Evolutionary conservation across 1,140 invertebrate species (phyloP).

Genomic region (Nixonia krombeini): DNA sequence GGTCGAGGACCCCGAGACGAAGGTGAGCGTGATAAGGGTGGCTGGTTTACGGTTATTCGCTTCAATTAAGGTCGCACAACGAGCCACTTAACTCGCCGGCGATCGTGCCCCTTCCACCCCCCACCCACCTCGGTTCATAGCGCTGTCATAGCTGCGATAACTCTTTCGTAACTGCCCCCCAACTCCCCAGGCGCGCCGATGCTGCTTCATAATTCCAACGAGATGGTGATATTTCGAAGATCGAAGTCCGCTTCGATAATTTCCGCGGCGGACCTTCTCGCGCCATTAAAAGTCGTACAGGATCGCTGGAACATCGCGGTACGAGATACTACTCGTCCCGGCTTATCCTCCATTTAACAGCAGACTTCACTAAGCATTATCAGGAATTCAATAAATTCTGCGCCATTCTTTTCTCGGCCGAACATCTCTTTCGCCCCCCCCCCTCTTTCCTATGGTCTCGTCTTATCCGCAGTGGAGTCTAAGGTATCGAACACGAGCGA

Average conservation of each 20-base stretch:
- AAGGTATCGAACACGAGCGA: not conserved
- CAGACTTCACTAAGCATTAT: not conserved
- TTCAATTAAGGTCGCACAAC: constrained; percentile 53
- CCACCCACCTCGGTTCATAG: not conserved
- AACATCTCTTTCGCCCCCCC: not conserved
- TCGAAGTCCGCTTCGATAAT: no score
- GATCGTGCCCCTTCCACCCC: constrained; percentile 13
- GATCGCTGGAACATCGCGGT: no score
- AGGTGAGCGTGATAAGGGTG: constrained; percentile 37
- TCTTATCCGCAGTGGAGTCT: not conserved
- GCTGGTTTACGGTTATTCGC: constrained; percentile 49
- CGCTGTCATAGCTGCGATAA: not conserved
- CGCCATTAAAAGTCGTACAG: not conserved
- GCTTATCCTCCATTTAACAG: not conserved
- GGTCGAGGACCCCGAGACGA: constrained; percentile 8
- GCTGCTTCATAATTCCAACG: no score
- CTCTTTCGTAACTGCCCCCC: no score
- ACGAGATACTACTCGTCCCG: no score
- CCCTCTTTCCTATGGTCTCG: not conserved
- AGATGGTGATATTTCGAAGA: no score
- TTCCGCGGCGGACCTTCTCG: no score
- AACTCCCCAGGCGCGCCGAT: no score
- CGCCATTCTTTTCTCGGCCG: not conserved
- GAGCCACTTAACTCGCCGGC: constrained; percentile 26
- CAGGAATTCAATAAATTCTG: not conserved